Evolutionary conservation across 2,797 vertebrate species (phyloP).

Genomic region (Sebastes hubbsi): DNA sequence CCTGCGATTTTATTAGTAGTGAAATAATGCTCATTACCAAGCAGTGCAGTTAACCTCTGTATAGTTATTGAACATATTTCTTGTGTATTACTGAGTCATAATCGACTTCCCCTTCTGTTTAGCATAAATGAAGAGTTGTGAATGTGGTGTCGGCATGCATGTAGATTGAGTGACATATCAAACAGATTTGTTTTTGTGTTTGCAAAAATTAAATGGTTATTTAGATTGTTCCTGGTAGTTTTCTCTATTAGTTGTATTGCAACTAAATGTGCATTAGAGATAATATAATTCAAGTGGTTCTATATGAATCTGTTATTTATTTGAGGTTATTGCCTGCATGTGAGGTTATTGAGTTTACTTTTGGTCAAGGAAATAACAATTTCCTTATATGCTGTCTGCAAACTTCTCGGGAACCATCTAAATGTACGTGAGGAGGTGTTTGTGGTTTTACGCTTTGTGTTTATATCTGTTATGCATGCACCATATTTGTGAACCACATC

Average conservation of each 20-base stretch:
- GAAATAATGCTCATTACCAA: background rate
- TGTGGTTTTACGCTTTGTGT: background rate
- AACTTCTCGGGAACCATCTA: background rate
- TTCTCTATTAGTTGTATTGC: background rate
- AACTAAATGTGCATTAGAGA: background rate
- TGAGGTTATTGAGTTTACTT: background rate
- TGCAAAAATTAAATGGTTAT: background rate
- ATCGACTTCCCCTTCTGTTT: background rate
- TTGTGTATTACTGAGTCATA: background rate
- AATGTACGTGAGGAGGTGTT: background rate
- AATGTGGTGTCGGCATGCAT: background rate
- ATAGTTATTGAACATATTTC: background rate
- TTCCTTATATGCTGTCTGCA: background rate
- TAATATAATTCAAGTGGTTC: background rate
- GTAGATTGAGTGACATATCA: background rate
- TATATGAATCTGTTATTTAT: background rate
- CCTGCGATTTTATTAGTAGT: background rate
- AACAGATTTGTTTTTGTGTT: background rate
- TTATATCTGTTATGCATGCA: background rate
- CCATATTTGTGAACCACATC: no score
- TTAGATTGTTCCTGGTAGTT: background rate
- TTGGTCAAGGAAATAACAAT: background rate
- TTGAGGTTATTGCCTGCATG: background rate
- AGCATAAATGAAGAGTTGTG: background rate
- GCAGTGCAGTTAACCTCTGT: background rate